A percentile compares a stretch with the other conserved stretches of the same genome.
phyloP scores from a whole-genome alignment of 2,888 invertebrate species.

The Sepiola atlantica region DNA sequence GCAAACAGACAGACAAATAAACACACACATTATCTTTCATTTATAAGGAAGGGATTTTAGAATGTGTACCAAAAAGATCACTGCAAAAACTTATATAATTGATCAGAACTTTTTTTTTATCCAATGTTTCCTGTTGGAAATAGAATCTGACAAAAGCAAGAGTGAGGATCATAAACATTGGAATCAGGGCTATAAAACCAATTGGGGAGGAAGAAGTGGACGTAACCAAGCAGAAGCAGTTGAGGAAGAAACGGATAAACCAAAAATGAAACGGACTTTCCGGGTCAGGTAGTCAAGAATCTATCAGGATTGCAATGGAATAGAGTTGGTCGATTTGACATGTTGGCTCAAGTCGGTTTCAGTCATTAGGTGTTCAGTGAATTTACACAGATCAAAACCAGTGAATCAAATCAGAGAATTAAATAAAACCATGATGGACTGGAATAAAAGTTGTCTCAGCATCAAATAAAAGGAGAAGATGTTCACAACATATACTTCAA shows the following conservation, averaged over 20 bases:
- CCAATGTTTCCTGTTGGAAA: background rate
- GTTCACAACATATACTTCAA: background rate
- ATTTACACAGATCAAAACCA: background rate
- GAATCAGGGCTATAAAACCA: background rate
- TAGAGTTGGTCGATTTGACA: background rate
- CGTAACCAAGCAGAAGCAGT: background rate
- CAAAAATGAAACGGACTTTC: background rate
- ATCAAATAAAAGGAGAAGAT: background rate
- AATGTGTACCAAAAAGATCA: background rate
- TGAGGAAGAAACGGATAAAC: background rate
- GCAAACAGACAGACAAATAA: too few species aligned
- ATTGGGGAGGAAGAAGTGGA: background rate
- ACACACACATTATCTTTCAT: too few species aligned
- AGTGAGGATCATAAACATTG: background rate
- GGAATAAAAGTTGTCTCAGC: background rate
- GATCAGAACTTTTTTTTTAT: background rate
- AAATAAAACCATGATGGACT: background rate
- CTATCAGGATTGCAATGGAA: constrained; percentile 32
- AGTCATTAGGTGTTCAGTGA: constrained; percentile 32
- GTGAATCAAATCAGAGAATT: constrained; percentile 32
- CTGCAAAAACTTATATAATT: background rate
- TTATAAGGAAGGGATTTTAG: background rate
- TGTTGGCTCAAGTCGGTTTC: background rate
- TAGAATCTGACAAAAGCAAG: background rate
- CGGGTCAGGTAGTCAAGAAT: background rate